These are phyloP conservation scores for Dynastes maya DNA, from an alignment of 2,888 invertebrate species.

Conservation along the genomic window DNA sequence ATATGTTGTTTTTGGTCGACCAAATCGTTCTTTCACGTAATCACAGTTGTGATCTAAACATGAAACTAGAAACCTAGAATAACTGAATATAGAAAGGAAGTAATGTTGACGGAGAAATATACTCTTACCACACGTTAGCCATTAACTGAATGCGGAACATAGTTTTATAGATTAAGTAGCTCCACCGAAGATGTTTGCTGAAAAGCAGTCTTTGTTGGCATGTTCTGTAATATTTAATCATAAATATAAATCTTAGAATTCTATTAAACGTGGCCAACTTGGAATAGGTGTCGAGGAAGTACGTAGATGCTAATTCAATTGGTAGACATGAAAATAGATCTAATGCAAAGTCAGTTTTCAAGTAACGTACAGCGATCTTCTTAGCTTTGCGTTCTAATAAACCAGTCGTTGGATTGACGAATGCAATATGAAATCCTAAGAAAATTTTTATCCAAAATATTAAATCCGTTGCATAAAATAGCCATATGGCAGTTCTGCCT, in stretches of 20 bases:
- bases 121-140: slow-evolving; percentile 44
- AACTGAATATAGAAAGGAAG: not conserved
- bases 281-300: slow-evolving; percentile 2
- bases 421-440: slow-evolving; percentile 46
- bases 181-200: slow-evolving; percentile 46
- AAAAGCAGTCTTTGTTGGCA: slow-evolving; percentile 47
- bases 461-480: slow-evolving; percentile 37
- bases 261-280: slow-evolving; percentile 47
- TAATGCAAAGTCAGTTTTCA: slow-evolving; percentile 40
- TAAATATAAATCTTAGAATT: slow-evolving; percentile 37
- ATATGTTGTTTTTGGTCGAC: slow-evolving; percentile 31
- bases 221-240: slow-evolving; percentile 40
- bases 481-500: not conserved
- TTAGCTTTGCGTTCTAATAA: slow-evolving; percentile 26
- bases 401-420: slow-evolving; percentile 40
- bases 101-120: not conserved
- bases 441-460: slow-evolving; percentile 45
- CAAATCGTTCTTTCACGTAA: slow-evolving; percentile 16
- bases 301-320: slow-evolving; percentile 21
- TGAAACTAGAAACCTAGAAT: slow-evolving; percentile 39
- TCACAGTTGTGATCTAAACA: slow-evolving; percentile 43
- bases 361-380: slow-evolving; percentile 40
- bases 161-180: slow-evolving; percentile 42
- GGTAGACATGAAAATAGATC: slow-evolving; percentile 45
- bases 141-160: slow-evolving; percentile 47